phyloP scores from a whole-genome alignment of 1,140 invertebrate genomes.

The Ceratosolen fusciceps region DNA sequence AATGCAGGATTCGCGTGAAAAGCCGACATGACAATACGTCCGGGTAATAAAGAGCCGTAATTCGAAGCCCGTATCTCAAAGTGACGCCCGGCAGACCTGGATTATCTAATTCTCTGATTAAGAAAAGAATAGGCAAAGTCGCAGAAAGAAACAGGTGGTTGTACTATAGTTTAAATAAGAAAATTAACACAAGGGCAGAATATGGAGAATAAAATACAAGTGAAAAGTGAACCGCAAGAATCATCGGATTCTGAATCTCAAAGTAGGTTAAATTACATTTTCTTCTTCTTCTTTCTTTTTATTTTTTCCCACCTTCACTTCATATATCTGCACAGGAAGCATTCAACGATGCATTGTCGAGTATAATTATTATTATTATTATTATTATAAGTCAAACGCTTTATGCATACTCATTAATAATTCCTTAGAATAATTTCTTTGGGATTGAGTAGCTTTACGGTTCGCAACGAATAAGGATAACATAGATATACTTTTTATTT shows the following conservation, averaged over 20 bases:
- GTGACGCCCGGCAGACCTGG: slow-evolving; percentile 36
- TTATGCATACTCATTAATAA: too few relatives aligned
- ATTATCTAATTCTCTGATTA: slow-evolving; percentile 21
- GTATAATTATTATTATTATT: too few relatives aligned
- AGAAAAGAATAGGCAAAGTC: slow-evolving; percentile 21
- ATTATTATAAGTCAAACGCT: too few relatives aligned
- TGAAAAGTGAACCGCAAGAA: slow-evolving; percentile 42
- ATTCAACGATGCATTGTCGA: background rate
- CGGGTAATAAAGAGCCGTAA: background rate
- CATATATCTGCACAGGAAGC: background rate
- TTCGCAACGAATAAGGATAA: too few relatives aligned
- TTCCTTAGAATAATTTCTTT: too few relatives aligned
- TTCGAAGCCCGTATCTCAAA: background rate
- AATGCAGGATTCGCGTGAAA: slow-evolving; percentile 26
- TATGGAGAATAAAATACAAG: slow-evolving; percentile 46
- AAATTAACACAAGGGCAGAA: background rate
- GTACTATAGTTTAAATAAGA: background rate
- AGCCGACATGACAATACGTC: slow-evolving; percentile 29
- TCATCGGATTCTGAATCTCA: slow-evolving; percentile 40
- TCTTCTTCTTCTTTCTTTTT: background rate
- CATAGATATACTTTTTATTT: too few relatives aligned
- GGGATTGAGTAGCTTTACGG: too few relatives aligned
- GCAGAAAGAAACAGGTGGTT: slow-evolving; percentile 46
- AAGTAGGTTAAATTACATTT: slow-evolving; percentile 42
- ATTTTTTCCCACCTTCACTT: too few relatives aligned